Evolutionary conservation across 2,888 invertebrate genomes (phyloP), one percentile per base, ranked within the genome.

Genomic region (Phalangium opilio): DNA sequence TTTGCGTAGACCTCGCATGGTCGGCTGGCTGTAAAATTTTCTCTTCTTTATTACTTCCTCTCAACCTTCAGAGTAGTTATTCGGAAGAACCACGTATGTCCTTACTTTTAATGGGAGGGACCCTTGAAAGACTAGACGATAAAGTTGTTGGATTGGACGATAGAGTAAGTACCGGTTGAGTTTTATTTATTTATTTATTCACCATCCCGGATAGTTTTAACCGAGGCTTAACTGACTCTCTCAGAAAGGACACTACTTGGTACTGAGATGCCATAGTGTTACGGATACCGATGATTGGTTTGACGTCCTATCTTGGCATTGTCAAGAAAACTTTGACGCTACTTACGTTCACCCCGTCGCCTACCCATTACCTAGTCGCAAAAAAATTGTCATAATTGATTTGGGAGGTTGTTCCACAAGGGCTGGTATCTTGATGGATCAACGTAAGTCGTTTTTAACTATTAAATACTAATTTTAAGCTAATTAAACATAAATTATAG

Each of bases 381-480:
- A 47, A 14, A 49, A 45, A 45, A 67, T 74, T 5, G 55, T 73
- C 3, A 63, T 75, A 15, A 64, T 75, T 40, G 75, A 75, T 58
- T 59, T 75, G 35, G 75, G 75, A 11, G 71, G 72, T 44, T 67
- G 68, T 54, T 72, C 72, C 3, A 65, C 75, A 21, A 63, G 75
- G 54, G 75, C 74, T 11, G 75, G 75, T 12, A 63, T 73, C 35
- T 63, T 72, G 7, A 66, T 69, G 39, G 63, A 67, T 49, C 62
- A 68, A 55, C 66, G 71, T 71, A 64, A 60, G 63, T 60, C 27
- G 19, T 43, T 32, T 32, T 35, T 17, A 27, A 38, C 2, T 38
- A 3, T 38, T 12, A 12, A 18, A 8, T 38, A n/a, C 27, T 7
- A 7, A 7, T 27, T 27, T 27, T 27, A 27, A 27, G 8, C 27